Conservation (phyloP, 2,113 vertebrate species). For the Myiagra hebetior region DNA sequence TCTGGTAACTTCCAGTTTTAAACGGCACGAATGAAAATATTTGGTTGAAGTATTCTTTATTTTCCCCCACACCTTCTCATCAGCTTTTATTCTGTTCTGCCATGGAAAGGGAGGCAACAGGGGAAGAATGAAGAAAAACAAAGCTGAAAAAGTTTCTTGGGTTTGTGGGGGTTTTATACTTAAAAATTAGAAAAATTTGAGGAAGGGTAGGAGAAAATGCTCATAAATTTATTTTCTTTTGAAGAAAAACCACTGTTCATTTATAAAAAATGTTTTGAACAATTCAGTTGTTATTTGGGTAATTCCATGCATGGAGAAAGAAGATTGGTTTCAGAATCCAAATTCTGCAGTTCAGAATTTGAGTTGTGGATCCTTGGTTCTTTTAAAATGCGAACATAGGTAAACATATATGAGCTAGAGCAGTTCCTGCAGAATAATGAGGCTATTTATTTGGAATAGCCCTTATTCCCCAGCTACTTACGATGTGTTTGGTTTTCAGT, state of each 20-base stretch:
- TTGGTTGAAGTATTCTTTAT: background rate
- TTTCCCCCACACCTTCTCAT: background rate
- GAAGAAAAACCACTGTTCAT: background rate
- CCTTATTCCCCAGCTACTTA: background rate
- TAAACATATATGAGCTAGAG: background rate
- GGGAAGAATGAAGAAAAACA: background rate
- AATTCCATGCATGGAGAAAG: background rate
- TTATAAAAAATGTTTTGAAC: background rate
- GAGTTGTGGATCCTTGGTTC: background rate
- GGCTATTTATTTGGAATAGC: slow-evolving; percentile 18
- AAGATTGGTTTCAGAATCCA: background rate
- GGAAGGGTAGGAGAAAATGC: background rate
- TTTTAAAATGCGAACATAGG: background rate
- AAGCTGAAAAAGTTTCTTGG: background rate
- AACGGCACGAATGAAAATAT: background rate
- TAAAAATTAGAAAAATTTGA: background rate
- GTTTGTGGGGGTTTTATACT: background rate
- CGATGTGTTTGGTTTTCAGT: slow-evolving; percentile 25
- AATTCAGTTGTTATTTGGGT: background rate
- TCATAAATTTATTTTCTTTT: background rate
- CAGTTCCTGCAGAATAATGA: background rate
- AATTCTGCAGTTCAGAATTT: background rate
- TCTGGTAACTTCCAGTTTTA: background rate
- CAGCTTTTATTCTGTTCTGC: background rate
- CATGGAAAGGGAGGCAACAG: background rate